These are phyloP conservation scores for Scaptomyza flava DNA, from an alignment of 2,888 invertebrate genomes.

Conservation along the genomic window DNA sequence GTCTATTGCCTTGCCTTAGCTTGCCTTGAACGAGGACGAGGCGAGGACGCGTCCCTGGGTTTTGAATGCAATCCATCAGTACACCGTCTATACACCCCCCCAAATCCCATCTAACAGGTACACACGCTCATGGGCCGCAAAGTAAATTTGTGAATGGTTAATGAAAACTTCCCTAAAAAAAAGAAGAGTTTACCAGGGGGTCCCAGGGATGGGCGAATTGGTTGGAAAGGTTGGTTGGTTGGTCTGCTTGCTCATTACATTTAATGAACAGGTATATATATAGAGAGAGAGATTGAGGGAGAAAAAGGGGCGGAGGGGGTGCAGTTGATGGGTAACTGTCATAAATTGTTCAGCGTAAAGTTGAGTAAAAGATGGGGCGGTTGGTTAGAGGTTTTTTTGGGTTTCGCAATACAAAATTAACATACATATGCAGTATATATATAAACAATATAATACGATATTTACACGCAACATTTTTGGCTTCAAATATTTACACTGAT, in stretches of 20 bases:
- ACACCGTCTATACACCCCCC: not conserved
- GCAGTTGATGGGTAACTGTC: constrained; percentile 71
- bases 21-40: constrained; percentile 51
- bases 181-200: constrained; percentile 24
- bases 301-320: constrained; percentile 1
- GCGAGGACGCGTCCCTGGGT: constrained; percentile 56
- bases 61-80: constrained; percentile 18
- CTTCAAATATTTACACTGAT: constrained; percentile 79
- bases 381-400: not conserved
- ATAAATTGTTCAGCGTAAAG: constrained; percentile 59
- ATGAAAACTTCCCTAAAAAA: constrained; percentile 68
- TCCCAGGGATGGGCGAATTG: constrained; percentile 1
- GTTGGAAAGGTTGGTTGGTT: constrained; percentile 37
- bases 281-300: not conserved
- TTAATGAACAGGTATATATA: constrained; percentile 60
- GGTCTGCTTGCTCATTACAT: constrained; percentile 71
- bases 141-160: constrained; percentile 82
- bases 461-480: constrained; percentile 78
- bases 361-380: not conserved
- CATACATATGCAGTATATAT: constrained; percentile 64
- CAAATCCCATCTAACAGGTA: not conserved
- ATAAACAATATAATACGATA: constrained; percentile 55
- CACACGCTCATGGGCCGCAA: constrained; percentile 63
- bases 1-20: not conserved
- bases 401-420: constrained; percentile 66